phyloP scores from a whole-genome alignment of 2,797 vertebrate genomes.

The Eleutherodactylus coqui region DNA sequence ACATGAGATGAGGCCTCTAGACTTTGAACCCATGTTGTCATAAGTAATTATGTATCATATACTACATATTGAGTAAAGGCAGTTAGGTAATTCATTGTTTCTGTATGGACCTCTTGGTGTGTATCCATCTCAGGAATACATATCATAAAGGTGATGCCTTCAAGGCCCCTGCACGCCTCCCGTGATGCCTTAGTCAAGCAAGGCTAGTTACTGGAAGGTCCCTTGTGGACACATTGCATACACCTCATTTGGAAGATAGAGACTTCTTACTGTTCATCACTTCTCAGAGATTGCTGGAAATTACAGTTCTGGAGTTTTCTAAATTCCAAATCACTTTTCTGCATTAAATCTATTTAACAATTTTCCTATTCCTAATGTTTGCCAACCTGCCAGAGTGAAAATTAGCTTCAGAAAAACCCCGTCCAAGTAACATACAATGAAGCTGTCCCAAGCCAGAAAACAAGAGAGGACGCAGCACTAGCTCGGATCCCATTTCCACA shows the following conservation, averaged over 20 bases:
- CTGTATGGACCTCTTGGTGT: not conserved
- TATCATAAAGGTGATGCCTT: no score
- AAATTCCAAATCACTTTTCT: not conserved
- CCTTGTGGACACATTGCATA: not conserved
- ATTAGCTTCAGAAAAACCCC: not conserved
- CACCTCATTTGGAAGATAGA: not conserved
- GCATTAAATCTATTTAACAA: not conserved
- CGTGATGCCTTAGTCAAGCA: not conserved
- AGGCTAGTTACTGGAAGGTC: no score
- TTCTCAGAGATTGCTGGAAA: not conserved
- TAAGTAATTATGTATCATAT: no score
- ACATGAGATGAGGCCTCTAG: no score
- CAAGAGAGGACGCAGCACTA: not conserved
- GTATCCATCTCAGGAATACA: not conserved
- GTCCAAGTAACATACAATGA: constrained; percentile 35
- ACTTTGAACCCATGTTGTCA: no score
- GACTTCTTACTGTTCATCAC: not conserved
- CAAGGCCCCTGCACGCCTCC: no score
- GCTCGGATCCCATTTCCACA: not conserved
- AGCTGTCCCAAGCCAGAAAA: not conserved
- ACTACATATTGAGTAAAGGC: no score
- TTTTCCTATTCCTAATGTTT: not conserved
- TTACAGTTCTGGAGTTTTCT: not conserved
- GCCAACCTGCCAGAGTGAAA: constrained; percentile 16
- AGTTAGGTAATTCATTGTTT: no score